phyloP scores from a whole-genome alignment of 1,140 invertebrate genomes.

The Drosophila tani region DNA sequence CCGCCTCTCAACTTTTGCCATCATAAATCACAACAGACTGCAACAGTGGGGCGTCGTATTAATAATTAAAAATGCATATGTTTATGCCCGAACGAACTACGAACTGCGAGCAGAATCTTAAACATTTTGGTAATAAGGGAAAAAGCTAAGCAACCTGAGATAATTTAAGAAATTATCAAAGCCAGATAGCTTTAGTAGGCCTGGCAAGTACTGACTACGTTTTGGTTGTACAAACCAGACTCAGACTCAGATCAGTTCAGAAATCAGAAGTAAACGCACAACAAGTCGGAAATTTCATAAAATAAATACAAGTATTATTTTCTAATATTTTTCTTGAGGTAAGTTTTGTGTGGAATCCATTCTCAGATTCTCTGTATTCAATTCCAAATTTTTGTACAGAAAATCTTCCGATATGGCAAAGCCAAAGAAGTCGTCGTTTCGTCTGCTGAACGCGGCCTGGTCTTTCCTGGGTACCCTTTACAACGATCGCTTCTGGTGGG shows the following conservation, averaged over 20 bases:
- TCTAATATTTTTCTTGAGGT: background rate
- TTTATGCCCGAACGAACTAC: background rate
- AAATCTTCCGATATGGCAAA: slow-evolving; percentile 6
- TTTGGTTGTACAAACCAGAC: background rate
- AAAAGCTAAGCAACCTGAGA: background rate
- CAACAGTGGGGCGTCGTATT: slow-evolving; percentile 25
- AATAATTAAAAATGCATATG: slow-evolving; percentile 4
- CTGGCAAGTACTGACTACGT: background rate
- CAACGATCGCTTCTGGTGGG: slow-evolving; percentile 48
- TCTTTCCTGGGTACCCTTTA: slow-evolving; percentile 24
- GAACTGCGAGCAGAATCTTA: background rate
- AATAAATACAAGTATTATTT: background rate
- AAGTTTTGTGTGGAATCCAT: background rate
- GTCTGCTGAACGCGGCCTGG: background rate
- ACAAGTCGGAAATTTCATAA: slow-evolving; percentile 2
- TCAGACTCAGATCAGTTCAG: background rate
- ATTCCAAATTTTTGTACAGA: too few relatives aligned
- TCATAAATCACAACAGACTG: slow-evolving; percentile 38
- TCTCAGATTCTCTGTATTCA: background rate
- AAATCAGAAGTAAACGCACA: background rate
- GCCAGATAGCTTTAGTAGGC: background rate
- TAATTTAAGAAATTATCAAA: background rate
- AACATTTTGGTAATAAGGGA: background rate
- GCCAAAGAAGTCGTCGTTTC: background rate
- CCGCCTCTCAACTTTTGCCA: slow-evolving; percentile 36